phyloP scores from a whole-genome alignment of 2,888 invertebrate genomes.

The Ophioninae sp. region DNA sequence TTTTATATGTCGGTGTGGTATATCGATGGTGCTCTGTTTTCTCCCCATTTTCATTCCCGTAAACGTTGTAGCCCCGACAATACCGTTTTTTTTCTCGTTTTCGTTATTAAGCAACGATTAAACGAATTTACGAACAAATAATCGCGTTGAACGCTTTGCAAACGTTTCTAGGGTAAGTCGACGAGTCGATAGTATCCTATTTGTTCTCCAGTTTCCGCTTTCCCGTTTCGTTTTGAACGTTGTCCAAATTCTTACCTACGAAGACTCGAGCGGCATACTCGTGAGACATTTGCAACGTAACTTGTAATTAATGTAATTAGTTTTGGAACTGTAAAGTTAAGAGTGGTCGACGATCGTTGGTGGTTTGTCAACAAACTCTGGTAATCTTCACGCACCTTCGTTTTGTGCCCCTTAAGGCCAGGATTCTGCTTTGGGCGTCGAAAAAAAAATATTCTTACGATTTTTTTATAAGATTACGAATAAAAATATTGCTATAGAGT shows the following conservation, averaged over 20 bases:
- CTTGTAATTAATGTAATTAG: conserved; percentile 76
- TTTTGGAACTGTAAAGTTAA: conserved; percentile 28
- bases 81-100: conserved; percentile 10
- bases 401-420: neutral
- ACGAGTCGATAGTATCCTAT: conserved; percentile 41
- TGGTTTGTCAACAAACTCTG: neutral
- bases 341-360: conserved; percentile 20
- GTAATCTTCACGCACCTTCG: conserved; percentile 12
- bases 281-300: conserved; percentile 79
- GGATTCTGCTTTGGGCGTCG: no score
- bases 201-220: neutral
- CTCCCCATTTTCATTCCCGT: conserved; percentile 2
- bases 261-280: conserved; percentile 66
- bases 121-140: conserved; percentile 25
- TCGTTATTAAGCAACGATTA: conserved; percentile 33
- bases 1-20: conserved; percentile 14
- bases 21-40: conserved; percentile 37
- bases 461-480: no score
- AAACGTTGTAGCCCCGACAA: conserved; percentile 3
- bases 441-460: no score
- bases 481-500: no score
- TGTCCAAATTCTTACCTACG: conserved; percentile 1
- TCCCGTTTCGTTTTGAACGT: neutral
- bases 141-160: conserved; percentile 72
- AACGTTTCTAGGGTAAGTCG: conserved; percentile 77